Evolutionary conservation across 92 coral and sea anemone genomes (phyloP).

Genomic region (Zoanthus solanderi): DNA sequence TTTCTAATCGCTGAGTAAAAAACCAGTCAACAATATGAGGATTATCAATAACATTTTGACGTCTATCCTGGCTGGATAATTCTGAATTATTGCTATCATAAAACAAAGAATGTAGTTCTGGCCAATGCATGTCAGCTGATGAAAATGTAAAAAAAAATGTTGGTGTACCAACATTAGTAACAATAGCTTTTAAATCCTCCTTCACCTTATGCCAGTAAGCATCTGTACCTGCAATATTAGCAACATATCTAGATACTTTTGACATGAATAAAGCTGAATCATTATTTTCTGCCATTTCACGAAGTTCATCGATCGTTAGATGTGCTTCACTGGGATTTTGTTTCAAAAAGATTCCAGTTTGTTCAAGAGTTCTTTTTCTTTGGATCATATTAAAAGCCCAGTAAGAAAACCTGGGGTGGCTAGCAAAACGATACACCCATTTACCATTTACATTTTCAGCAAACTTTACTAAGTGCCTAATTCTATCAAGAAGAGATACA

Average conservation of each 20-base stretch:
- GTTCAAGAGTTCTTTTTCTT: not conserved
- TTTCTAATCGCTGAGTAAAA: constrained; percentile 69
- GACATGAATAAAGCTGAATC: not conserved
- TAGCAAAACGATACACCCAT: no score
- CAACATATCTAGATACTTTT: constrained; percentile 2
- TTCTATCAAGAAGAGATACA: not conserved
- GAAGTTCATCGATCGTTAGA: not conserved
- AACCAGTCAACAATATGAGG: constrained; percentile 79
- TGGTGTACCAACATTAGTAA: not conserved
- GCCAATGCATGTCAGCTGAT: not conserved
- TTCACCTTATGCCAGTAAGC: constrained; percentile 3
- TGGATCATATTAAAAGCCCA: no score
- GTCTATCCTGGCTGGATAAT: constrained; percentile 39
- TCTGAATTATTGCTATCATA: not conserved
- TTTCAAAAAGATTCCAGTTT: constrained; percentile 5
- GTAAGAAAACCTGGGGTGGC: no score
- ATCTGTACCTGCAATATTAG: not conserved
- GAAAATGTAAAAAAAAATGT: not conserved
- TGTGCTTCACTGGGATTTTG: constrained; percentile 1
- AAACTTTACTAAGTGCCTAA: not conserved
- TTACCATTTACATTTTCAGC: not conserved
- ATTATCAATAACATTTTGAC: constrained; percentile 69
- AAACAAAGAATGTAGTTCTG: not conserved
- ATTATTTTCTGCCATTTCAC: not conserved
- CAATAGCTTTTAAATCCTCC: not conserved